phyloP scores from a whole-genome alignment of 2,113 vertebrate species.

The Vicugna pacos region DNA sequence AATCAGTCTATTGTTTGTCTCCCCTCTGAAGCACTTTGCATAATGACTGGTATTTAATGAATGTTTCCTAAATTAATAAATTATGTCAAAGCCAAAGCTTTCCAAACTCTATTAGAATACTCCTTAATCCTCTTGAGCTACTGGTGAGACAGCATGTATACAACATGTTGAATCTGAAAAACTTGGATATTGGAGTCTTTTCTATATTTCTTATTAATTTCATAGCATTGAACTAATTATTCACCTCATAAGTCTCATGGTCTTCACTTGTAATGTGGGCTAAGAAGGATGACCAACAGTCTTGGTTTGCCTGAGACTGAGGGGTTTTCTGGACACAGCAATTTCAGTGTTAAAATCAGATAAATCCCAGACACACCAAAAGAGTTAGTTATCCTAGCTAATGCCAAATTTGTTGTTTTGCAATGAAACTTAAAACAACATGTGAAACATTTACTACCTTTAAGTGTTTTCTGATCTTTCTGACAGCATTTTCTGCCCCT shows the following conservation, averaged over 20 bases:
- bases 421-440: neutral
- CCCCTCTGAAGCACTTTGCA: neutral
- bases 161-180: neutral
- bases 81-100: neutral
- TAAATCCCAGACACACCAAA: neutral
- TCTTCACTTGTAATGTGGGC: neutral
- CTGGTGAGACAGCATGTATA: neutral
- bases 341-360: neutral
- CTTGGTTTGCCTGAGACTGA: neutral
- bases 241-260: neutral
- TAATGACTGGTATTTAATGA: neutral
- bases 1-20: neutral
- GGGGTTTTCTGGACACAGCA: neutral
- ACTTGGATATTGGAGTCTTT: neutral
- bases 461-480: neutral
- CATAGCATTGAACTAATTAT: neutral
- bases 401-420: neutral
- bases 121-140: neutral
- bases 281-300: neutral
- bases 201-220: neutral
- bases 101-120: neutral
- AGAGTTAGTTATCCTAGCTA: neutral
- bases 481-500: neutral
- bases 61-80: neutral
- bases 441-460: neutral